Percentiles rank a stretch among this genome's conserved stretches.
Evolutionary conservation across 2,888 invertebrate genomes (phyloP).

Genomic region (Cephus pygmeus): DNA sequence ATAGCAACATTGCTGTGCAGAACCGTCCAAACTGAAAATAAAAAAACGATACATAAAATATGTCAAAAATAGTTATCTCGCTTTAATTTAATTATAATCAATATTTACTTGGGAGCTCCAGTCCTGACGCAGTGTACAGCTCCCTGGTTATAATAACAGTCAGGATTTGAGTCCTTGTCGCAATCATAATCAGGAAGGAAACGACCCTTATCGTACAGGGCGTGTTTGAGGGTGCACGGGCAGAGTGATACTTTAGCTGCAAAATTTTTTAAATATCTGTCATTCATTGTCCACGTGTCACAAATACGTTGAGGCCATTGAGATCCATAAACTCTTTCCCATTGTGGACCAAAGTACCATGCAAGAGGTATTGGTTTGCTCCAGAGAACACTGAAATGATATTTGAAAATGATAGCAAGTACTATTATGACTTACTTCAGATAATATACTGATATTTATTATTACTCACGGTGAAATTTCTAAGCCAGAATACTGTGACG

Average conservation of each 20-base stretch:
- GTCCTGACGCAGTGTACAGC: conserved; percentile 94
- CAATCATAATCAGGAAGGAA: conserved; percentile 91
- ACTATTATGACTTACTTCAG: background rate
- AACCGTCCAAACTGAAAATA: conserved; percentile 79
- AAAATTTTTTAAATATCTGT: conserved; percentile 85
- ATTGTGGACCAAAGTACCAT: conserved; percentile 93
- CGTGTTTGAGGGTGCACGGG: conserved; percentile 93
- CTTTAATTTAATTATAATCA: conserved; percentile 3
- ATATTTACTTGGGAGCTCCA: conserved; percentile 86
- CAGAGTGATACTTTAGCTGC: conserved; percentile 87
- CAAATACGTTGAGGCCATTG: conserved; percentile 89
- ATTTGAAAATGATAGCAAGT: background rate
- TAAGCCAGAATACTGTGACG: conserved; percentile 74
- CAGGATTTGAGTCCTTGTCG: conserved; percentile 90
- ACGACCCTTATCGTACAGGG: conserved; percentile 90
- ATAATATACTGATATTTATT: background rate
- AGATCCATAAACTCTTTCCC: conserved; percentile 82
- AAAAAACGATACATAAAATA: background rate
- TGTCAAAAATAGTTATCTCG: background rate
- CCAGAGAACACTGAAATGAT: conserved; percentile 77
- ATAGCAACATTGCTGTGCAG: conserved; percentile 98
- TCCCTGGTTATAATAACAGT: conserved; percentile 88
- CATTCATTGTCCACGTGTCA: conserved; percentile 89
- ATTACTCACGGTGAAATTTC: conserved; percentile 79
- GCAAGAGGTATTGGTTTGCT: conserved; percentile 90